Percentiles rank a stretch among this genome's conserved stretches.
Conservation (phyloP, 2,888 invertebrate genomes). For the Acanthosepion lycidas region DNA sequence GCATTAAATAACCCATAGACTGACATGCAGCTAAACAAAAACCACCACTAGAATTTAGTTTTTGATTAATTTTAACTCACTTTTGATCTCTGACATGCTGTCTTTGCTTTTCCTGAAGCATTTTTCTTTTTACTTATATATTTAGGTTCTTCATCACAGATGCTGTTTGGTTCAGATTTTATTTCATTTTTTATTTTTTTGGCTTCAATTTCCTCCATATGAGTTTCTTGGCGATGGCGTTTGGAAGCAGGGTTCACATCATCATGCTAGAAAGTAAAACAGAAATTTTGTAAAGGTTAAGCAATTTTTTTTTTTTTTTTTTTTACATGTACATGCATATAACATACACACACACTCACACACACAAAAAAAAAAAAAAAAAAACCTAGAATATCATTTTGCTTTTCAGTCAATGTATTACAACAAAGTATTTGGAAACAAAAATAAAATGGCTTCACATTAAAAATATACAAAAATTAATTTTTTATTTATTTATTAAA, state of each 20-base stretch:
- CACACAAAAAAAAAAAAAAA: too few species aligned
- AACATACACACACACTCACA: too few species aligned
- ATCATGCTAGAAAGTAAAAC: background rate
- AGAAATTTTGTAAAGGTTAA: background rate
- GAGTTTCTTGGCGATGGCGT: constrained; percentile 15
- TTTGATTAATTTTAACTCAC: constrained; percentile 49
- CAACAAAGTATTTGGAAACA: background rate
- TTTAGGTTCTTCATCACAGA: constrained; percentile 37
- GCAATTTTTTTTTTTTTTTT: too few species aligned
- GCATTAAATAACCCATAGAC: too few species aligned
- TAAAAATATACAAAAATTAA: background rate
- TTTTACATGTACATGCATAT: background rate
- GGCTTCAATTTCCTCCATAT: background rate
- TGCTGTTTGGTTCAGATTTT: background rate
- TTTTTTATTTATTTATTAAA: background rate
- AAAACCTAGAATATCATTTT: background rate
- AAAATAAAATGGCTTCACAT: background rate
- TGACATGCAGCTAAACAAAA: too few species aligned
- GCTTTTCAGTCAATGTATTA: background rate
- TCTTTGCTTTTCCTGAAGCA: constrained; percentile 73
- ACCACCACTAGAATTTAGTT: too few species aligned
- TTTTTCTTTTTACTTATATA: constrained; percentile 73
- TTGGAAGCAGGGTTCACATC: background rate
- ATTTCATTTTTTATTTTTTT: constrained; percentile 43
- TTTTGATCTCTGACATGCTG: constrained; percentile 79